Evolutionary conservation across 2,797 vertebrate species (phyloP).

Genomic region (Lepus townsendii): DNA sequence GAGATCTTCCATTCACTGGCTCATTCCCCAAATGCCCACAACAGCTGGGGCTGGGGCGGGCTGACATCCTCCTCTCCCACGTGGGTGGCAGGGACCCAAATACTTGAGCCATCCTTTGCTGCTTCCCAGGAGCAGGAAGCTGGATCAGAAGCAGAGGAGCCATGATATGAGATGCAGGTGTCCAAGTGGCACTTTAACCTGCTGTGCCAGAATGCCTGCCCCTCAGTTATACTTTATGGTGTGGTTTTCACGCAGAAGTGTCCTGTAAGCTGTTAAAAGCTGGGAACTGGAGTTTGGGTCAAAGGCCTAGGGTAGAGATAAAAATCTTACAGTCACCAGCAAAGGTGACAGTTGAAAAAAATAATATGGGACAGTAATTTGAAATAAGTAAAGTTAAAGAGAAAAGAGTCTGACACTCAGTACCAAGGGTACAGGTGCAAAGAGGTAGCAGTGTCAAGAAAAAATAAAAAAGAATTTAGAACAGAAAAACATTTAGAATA

Average conservation of each 20-base stretch:
- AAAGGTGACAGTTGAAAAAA: constrained; percentile 28
- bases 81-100: too few relatives aligned
- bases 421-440: background rate
- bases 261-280: background rate
- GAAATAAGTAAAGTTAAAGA: constrained; percentile 29
- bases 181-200: too few relatives aligned
- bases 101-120: too few relatives aligned
- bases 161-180: too few relatives aligned
- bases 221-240: too few relatives aligned
- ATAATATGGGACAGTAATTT: background rate
- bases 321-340: background rate
- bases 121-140: too few relatives aligned
- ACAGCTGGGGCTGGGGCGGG: too few relatives aligned
- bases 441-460: constrained; percentile 3
- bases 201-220: too few relatives aligned
- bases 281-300: background rate
- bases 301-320: background rate
- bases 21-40: too few relatives aligned
- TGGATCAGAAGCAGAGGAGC: too few relatives aligned
- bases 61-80: too few relatives aligned
- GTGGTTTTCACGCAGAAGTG: background rate
- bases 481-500: background rate
- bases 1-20: too few relatives aligned
- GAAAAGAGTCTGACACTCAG: background rate
- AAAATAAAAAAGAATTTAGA: constrained; percentile 21